Conservation (phyloP, 2,113 vertebrate species). For the Dipodomys spectabilis region DNA sequence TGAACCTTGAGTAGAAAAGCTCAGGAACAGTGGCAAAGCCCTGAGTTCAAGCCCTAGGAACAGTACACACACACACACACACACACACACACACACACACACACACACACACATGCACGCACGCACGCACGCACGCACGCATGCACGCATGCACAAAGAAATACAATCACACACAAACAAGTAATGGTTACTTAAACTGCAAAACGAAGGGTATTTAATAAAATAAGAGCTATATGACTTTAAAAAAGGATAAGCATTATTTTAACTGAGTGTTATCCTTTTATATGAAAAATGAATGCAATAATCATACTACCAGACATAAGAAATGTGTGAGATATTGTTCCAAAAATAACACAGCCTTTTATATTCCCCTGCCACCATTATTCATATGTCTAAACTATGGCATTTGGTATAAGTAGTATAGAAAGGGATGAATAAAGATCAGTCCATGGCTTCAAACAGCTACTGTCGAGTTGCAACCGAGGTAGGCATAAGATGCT, state of each 20-base stretch:
- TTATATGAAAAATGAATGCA: neutral
- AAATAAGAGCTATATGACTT: neutral
- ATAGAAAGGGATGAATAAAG: slow-evolving; percentile 14
- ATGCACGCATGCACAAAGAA: too few species aligned
- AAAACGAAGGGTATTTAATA: neutral
- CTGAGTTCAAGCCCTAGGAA: too few species aligned
- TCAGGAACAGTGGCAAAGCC: too few species aligned
- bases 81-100: too few species aligned
- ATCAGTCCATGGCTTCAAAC: neutral
- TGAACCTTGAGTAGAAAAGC: too few species aligned
- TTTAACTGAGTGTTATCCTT: neutral
- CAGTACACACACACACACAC: too few species aligned
- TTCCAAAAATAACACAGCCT: neutral
- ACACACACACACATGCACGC: too few species aligned
- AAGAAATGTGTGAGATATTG: neutral
- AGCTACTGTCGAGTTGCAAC: neutral
- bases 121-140: too few species aligned
- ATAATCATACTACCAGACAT: neutral
- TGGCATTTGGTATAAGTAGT: neutral
- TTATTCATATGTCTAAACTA: too few species aligned
- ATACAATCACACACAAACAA: neutral
- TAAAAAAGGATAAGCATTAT: neutral
- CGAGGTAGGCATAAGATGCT: neutral
- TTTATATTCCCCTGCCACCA: neutral
- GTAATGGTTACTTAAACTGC: neutral